Conservation (phyloP, 2,888 invertebrate genomes). For the Caradrina clavipalpis region DNA sequence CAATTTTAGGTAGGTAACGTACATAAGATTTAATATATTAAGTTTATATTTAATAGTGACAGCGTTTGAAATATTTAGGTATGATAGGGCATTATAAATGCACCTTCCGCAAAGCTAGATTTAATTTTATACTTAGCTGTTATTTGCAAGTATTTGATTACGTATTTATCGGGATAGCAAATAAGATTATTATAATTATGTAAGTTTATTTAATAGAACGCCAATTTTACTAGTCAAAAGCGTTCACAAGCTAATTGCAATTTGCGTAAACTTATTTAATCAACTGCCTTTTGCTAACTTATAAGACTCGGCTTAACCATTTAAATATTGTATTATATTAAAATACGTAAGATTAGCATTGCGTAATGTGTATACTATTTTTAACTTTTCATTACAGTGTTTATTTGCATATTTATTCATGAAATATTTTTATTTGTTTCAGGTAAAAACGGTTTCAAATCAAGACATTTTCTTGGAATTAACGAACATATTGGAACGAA, state of each 20-base stretch:
- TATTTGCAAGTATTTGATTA: background rate
- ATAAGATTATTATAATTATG: background rate
- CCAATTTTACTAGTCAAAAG: too few species aligned
- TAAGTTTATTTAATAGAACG: background rate
- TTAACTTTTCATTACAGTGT: background rate
- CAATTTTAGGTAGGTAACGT: background rate
- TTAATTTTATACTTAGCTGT: background rate
- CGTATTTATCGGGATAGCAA: background rate
- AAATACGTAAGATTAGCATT: background rate
- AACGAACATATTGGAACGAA: too few species aligned
- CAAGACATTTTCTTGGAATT: background rate
- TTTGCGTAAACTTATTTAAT: too few species aligned
- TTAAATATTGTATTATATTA: background rate
- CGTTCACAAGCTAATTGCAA: too few species aligned
- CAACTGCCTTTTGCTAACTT: too few species aligned
- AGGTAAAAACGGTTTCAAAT: conserved; percentile 47
- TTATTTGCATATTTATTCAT: conserved; percentile 19
- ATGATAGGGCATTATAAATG: conserved; percentile 13
- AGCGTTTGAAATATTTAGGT: conserved; percentile 60
- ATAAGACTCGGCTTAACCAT: too few species aligned
- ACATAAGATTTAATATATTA: too few species aligned
- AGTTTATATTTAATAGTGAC: conserved; percentile 42
- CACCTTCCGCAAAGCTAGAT: background rate
- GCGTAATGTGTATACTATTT: background rate
- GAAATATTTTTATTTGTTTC: conserved; percentile 47